Evolutionary conservation across 2,113 vertebrate species (phyloP).

Genomic region (Solea solea): DNA sequence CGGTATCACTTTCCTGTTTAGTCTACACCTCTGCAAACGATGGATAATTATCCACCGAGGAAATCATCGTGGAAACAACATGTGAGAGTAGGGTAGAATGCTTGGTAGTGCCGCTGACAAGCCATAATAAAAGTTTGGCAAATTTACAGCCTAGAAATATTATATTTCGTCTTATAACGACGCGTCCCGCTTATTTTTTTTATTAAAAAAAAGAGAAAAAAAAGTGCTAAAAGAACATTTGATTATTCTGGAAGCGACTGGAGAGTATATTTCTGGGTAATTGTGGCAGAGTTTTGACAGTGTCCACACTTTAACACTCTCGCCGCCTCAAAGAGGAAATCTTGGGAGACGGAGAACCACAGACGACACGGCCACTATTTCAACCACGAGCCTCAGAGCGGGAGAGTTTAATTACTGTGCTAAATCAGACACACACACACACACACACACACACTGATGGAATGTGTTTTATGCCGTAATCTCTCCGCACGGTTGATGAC

Average conservation of each 20-base stretch:
- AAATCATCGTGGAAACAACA: constrained; percentile 17
- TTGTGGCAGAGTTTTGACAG: neutral
- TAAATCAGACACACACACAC: constrained; percentile 41
- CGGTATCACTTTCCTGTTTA: constrained; percentile 7
- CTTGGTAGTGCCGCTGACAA: constrained; percentile 29
- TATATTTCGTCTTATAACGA: constrained; percentile 17
- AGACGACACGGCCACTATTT: constrained; percentile 28
- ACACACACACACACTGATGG: constrained; percentile 21
- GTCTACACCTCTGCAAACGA: constrained; percentile 15
- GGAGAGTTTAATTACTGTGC: constrained; percentile 52
- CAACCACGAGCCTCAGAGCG: constrained; percentile 27
- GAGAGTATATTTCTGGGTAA: constrained; percentile 21
- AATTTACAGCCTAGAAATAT: constrained; percentile 26
- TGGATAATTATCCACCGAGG: constrained; percentile 1
- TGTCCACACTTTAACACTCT: constrained; percentile 19
- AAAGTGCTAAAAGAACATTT: constrained; percentile 19
- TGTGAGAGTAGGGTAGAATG: neutral
- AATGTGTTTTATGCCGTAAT: constrained; percentile 41
- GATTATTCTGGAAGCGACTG: constrained; percentile 20
- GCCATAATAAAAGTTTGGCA: neutral
- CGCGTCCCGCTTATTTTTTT: neutral
- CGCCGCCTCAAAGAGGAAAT: constrained; percentile 22
- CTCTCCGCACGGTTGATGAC: constrained; percentile 40
- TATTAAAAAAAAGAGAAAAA: constrained; percentile 11
- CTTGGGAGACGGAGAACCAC: constrained; percentile 9